Percentiles rank a stretch among this genome's conserved stretches.
Conservation (phyloP, 1,140 invertebrate genomes). For the Pissodes strobi region DNA sequence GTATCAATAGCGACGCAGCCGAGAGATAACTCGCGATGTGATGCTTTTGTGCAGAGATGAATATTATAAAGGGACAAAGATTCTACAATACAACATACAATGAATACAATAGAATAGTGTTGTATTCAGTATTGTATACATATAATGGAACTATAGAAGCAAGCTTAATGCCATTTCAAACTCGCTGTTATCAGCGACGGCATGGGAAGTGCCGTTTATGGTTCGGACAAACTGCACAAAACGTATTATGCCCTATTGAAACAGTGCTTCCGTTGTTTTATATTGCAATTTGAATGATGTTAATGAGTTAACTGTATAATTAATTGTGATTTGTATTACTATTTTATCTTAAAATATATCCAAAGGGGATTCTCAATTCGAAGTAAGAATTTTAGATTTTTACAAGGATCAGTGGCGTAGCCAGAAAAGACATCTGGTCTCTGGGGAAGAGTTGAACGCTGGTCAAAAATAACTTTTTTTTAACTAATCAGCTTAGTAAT, state of each 20-base stretch:
- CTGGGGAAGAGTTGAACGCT: no score
- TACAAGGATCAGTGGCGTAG: no score
- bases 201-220: conserved; percentile 26
- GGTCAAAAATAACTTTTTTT: no score
- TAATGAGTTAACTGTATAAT: no score
- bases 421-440: no score
- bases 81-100: conserved; percentile 56
- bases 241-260: background rate
- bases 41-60: conserved; percentile 55
- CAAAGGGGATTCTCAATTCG: no score
- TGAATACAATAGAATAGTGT: conserved; percentile 53
- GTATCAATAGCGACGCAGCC: conserved; percentile 52
- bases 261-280: background rate
- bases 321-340: no score
- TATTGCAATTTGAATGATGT: background rate
- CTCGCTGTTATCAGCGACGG: conserved; percentile 53
- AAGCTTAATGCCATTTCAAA: conserved; percentile 58
- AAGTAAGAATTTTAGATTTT: no score
- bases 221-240: conserved; percentile 21
- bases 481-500: no score
- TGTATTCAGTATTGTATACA: conserved; percentile 57
- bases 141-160: conserved; percentile 58
- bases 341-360: no score
- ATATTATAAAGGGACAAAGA: conserved; percentile 58
- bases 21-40: conserved; percentile 55